Evolutionary conservation across 2,888 invertebrate genomes (phyloP), one percentile per base, ranked within the genome.

Genomic region (Candidula unifasciata): DNA sequence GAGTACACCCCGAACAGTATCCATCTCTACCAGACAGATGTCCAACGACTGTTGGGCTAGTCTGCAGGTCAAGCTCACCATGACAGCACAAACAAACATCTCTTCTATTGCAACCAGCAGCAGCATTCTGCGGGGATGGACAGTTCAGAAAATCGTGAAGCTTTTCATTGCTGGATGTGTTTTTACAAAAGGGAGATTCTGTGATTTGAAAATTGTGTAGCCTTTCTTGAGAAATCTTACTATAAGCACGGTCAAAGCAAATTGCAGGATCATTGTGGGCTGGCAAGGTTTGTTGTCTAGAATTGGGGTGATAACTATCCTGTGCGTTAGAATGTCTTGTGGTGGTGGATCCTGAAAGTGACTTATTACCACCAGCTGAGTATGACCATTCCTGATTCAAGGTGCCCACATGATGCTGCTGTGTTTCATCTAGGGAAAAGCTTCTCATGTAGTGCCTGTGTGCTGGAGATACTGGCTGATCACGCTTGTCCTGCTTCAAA

Each of bases 361-460:
- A 44, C 44, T 6, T 44, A 44, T 13, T 44, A 13, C 44, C 44
- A 44, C 44, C 44, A 44, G 13, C 44, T 10, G 44, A 44, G 13
- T 44, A 44, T 44, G 44, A 44, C 44, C 44, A 44, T 6, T 44
- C 44, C 2, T 44, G 44, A 13, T 44, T 44, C 10, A 60, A 60
- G 24, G 10, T 21, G 13, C 2, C 8, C 5, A 0, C 8, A 44
- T n/a, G n/a, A 0, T 44, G 44, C 44, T 52, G 73, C 13, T 27
- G 44, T 21, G 5, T 52, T n/a, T 74, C 74, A 30, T 74, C 74
- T 5, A 74, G 2, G 2, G 74, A 74, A 30, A 54, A 74, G 21
- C 74, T 74, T 54, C 74, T 54, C 74, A 74, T 52, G 21, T 74
- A 74, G 54, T 74, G 52, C 30, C 27, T 52, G 54, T 74, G 74